Evolutionary conservation across 2,113 vertebrate species (phyloP).

Genomic region (human): GRCh38 chr3:174159001-174159500

Average conservation of each 20-base stretch:
- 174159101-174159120: background rate
- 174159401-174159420: background rate
- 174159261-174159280: background rate
- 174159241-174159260: background rate
- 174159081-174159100: background rate
- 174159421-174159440: background rate
- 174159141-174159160: background rate
- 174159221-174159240: background rate
- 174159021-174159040: background rate
- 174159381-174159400: background rate
- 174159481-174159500: background rate
- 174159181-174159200: background rate
- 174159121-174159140: background rate
- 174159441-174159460: background rate
- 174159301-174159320: background rate
- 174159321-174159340: background rate
- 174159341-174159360: background rate
- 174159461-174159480: background rate
- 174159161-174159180: background rate
- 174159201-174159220: background rate
- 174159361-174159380: background rate
- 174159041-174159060: slow-evolving; percentile 7
- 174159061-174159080: background rate
- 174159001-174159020: background rate
- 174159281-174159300: background rate